Percentiles rank a stretch among this genome's conserved stretches.
phyloP scores from a whole-genome alignment of 2,888 invertebrate species.

The Acleris emargana region DNA sequence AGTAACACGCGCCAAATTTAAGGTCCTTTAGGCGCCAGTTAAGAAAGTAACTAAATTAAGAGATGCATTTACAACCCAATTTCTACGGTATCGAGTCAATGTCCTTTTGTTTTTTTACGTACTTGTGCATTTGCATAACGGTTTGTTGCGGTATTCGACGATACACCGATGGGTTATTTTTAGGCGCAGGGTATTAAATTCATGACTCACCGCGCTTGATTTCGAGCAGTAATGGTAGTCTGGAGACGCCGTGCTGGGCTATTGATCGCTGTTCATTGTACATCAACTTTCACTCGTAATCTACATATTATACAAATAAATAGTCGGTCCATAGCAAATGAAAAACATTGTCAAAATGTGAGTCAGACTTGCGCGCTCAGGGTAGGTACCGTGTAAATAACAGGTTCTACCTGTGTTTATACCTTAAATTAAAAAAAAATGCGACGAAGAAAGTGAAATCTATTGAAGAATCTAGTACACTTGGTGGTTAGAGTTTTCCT shows the following conservation, averaged over 20 bases:
- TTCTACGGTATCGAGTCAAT: conserved; percentile 13
- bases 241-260: conserved; percentile 26
- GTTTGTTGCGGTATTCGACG: conserved; percentile 13
- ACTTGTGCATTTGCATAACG: conserved; percentile 26
- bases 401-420: too few relatives aligned
- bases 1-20: too few relatives aligned
- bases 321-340: neutral
- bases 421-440: too few relatives aligned
- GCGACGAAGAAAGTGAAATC: too few relatives aligned
- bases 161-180: conserved; percentile 20
- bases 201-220: conserved; percentile 24
- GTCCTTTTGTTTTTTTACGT: conserved; percentile 24
- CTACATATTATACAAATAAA: conserved; percentile 11
- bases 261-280: conserved; percentile 7
- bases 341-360: conserved; percentile 13
- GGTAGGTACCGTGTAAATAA: too few relatives aligned
- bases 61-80: conserved; percentile 5
- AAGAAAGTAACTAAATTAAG: conserved; percentile 7
- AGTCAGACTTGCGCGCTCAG: too few relatives aligned
- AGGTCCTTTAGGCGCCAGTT: too few relatives aligned
- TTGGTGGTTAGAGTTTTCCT: too few relatives aligned
- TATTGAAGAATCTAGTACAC: too few relatives aligned
- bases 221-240: conserved; percentile 18
- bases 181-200: conserved; percentile 10
- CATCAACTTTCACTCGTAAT: conserved; percentile 30